These are phyloP conservation scores for Calliopum simillimum DNA, from an alignment of 2,888 invertebrate species.

Conservation along the genomic window DNA sequence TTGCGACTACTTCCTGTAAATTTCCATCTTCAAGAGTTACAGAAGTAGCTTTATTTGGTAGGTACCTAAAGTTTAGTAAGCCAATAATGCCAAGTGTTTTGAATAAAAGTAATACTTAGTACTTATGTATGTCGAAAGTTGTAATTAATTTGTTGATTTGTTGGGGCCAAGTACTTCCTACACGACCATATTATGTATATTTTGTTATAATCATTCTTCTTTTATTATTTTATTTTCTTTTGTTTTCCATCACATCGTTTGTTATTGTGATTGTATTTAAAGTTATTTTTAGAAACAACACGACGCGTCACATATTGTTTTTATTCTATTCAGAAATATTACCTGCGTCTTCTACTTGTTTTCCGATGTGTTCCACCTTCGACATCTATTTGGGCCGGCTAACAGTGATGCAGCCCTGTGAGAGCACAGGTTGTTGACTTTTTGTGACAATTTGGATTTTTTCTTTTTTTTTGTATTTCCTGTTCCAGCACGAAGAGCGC, in stretches of 20 bases:
- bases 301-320: constrained; percentile 40
- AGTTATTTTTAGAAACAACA: constrained; percentile 35
- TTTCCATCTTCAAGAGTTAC: no score
- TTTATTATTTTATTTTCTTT: constrained; percentile 3
- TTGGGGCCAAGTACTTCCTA: no score
- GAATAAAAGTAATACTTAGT: no score
- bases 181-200: no score
- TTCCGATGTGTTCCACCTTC: neutral
- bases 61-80: no score
- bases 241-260: neutral
- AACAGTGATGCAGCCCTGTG: neutral
- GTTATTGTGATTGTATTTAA: neutral
- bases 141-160: no score
- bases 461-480: constrained; percentile 4
- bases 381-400: neutral
- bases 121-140: no score
- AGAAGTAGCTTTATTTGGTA: no score
- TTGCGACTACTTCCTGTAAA: no score
- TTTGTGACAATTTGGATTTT: constrained; percentile 36
- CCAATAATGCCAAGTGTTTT: no score
- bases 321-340: constrained; percentile 28
- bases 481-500: constrained; percentile 13
- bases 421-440: constrained; percentile 42
- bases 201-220: neutral
- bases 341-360: neutral